These are phyloP conservation scores for Hetaerina titia DNA, from an alignment of 2,888 invertebrate genomes.

Conservation along the genomic window DNA sequence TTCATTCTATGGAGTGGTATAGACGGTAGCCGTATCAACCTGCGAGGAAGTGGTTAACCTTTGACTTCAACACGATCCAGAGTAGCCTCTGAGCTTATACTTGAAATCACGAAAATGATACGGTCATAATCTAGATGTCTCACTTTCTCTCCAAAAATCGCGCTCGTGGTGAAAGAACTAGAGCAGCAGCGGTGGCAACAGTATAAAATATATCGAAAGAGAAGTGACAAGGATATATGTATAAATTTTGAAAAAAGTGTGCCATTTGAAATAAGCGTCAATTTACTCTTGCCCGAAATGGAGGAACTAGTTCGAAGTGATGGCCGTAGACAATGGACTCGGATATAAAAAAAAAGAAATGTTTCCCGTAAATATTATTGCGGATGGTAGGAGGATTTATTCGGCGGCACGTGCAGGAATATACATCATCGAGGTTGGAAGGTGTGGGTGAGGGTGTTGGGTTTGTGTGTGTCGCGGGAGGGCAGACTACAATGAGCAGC, in stretches of 20 bases:
- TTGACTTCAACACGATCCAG: not conserved
- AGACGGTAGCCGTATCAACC: conserved; percentile 13
- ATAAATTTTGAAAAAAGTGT: not conserved
- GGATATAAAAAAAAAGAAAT: not conserved
- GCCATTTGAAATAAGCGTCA: not conserved
- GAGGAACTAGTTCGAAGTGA: not conserved
- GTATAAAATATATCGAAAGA: not conserved
- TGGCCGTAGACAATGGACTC: conserved; percentile 36
- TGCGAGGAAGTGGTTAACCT: not conserved
- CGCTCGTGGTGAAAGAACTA: not conserved
- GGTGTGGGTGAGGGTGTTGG: conserved; percentile 36
- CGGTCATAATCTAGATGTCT: conserved; percentile 42
- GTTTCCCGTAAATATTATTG: not conserved
- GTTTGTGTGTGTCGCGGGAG: conserved; percentile 5
- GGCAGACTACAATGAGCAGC: conserved; percentile 39
- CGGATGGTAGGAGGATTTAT: conserved; percentile 28
- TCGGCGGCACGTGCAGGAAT: conserved; percentile 51
- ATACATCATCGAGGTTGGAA: conserved; percentile 8
- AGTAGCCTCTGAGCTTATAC: not conserved
- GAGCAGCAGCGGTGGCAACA: not conserved
- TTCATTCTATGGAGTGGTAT: not conserved
- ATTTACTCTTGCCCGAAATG: not conserved
- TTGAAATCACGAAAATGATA: not conserved
- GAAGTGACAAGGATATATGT: conserved; percentile 24
- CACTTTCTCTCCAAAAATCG: conserved; percentile 35